Evolutionary conservation across 2,113 vertebrate genomes (phyloP), one percentile per base, ranked within the genome.

Genomic region (Rissa tridactyla): DNA sequence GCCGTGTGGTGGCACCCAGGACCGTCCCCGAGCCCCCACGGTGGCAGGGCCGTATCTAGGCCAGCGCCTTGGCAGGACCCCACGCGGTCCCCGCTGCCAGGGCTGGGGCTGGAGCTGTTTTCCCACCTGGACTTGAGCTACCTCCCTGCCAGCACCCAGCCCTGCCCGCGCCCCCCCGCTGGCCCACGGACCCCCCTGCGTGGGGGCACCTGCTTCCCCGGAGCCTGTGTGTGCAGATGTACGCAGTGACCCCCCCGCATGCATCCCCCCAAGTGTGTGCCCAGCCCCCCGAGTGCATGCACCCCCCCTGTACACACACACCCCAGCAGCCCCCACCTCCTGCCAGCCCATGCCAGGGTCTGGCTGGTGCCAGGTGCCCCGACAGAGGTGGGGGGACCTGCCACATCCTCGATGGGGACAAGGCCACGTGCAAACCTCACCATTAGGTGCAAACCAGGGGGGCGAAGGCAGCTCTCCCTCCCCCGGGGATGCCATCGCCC

Each of bases 381-480:
- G 2, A 0, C 26, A 52, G 69, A 18, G 34, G 2, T 2, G 12
- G 36, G 75, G 75, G 60, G 15, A 36, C 46, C 32, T 32, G 25
- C 34, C 38, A 8, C 2, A 0, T 47, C 87, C 61, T 47, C 32
- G 0, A 2, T 2, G 15, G n/a, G 65, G 44, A 16, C 1, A 1
- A 6, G 62, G 47, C 73, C 90, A 15, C 0, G 0, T 13, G 8
- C 49, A 51, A 16, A 40, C 26, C 70, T 15, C 21, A 20, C 42
- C 49, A 7, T 3, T 1, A 20, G 64, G 22, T 3, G 58, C 54
- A 9, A 10, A 22, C 1, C 10, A 0, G 18, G 42, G 77, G 54
- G 7, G 34, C 0, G 2, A 27, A 18, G 30, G 62, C 49, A 8
- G 21, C 82, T 60, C 51, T 22, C 12, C 61, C 49, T 18, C 13